Conservation (phyloP, 2,113 vertebrate species). For the Hemicordylus capensis region DNA sequence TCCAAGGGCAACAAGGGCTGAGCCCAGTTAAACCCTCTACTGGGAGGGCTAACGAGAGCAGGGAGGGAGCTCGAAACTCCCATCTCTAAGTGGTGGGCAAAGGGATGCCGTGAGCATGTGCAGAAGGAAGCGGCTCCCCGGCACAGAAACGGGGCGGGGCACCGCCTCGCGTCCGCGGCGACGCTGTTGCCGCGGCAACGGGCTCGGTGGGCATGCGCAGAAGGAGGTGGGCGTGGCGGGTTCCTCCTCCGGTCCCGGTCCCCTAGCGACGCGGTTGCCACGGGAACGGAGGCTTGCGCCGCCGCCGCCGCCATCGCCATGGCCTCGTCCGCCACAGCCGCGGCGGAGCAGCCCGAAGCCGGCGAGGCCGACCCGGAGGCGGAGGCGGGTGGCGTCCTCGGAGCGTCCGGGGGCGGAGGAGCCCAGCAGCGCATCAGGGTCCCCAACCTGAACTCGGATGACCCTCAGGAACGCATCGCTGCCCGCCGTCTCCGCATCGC, state of each 20-base stretch:
- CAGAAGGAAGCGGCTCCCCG: too few species aligned
- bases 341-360: background rate
- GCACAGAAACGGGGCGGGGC: background rate
- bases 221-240: background rate
- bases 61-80: too few species aligned
- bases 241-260: background rate
- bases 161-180: too few species aligned
- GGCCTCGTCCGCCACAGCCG: background rate
- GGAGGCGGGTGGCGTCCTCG: background rate
- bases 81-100: too few species aligned
- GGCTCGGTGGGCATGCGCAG: background rate
- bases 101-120: too few species aligned
- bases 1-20: too few species aligned
- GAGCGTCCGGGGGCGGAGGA: background rate
- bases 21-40: too few species aligned
- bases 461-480: conserved; percentile 74
- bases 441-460: conserved; percentile 50
- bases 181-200: background rate
- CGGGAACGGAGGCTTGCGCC: background rate
- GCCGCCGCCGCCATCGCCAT: background rate
- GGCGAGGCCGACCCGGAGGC: background rate
- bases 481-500: conserved; percentile 77
- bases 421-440: background rate
- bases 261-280: background rate
- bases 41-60: too few species aligned